These are phyloP conservation scores for Balearica regulorum DNA, from an alignment of 2,797 vertebrate species.

Conservation along the genomic window DNA sequence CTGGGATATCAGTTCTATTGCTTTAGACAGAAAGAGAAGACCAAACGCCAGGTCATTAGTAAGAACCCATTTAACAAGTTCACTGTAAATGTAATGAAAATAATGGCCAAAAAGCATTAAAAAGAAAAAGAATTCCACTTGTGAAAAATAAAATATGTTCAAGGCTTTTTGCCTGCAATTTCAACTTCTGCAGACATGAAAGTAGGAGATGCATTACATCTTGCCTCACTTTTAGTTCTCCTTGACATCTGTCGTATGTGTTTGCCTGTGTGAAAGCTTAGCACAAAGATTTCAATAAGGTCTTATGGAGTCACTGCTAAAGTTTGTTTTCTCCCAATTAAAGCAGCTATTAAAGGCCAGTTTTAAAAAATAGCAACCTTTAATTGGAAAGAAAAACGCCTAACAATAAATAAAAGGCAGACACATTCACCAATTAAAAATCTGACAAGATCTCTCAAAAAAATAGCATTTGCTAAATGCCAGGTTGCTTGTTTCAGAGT, in stretches of 20 bases:
- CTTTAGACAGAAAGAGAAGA: neutral
- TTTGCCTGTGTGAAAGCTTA: constrained; percentile 1
- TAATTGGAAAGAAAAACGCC: constrained; percentile 65
- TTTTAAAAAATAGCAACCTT: constrained; percentile 25
- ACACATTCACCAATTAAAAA: constrained; percentile 71
- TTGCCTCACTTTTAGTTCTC: neutral
- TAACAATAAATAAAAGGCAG: constrained; percentile 56
- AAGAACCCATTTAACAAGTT: constrained; percentile 14
- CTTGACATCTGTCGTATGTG: neutral
- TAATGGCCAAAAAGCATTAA: neutral
- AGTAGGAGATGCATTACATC: neutral
- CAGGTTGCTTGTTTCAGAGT: constrained; percentile 39
- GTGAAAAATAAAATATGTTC: constrained; percentile 9
- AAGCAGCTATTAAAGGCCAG: constrained; percentile 58
- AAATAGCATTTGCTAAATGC: constrained; percentile 61
- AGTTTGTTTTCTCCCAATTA: constrained; percentile 70
- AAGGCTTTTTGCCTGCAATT: neutral
- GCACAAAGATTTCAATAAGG: constrained; percentile 21
- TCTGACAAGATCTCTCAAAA: constrained; percentile 61
- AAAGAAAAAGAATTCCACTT: neutral
- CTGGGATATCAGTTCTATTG: neutral
- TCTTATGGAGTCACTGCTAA: constrained; percentile 21
- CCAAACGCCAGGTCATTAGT: constrained; percentile 7
- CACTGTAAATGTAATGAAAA: constrained; percentile 17
- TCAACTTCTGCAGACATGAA: constrained; percentile 14